These are phyloP conservation scores for Stenodema calcarata DNA, from an alignment of 2,888 invertebrate species.

Conservation along the genomic window DNA sequence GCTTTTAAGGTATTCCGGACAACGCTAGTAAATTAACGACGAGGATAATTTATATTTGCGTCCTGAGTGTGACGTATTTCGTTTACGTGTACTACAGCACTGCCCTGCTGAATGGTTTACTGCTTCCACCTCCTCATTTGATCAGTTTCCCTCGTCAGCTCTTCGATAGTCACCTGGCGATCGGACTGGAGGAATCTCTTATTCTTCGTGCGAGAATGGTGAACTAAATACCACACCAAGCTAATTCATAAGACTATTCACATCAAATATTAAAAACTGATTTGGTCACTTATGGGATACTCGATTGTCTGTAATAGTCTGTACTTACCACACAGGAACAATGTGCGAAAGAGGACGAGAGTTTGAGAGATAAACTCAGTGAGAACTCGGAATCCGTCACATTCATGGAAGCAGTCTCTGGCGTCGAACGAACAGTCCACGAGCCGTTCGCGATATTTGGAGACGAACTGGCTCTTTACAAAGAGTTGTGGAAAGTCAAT, in stretches of 20 bases:
- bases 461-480: background rate
- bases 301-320: no score
- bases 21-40: slow-evolving; percentile 15
- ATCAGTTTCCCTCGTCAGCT: background rate
- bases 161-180: background rate
- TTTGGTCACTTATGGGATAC: no score
- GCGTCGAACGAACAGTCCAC: background rate
- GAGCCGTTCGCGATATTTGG: slow-evolving; percentile 14
- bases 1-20: slow-evolving; percentile 18
- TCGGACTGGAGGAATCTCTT: background rate
- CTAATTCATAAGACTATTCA: no score
- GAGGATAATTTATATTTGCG: background rate
- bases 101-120: background rate
- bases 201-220: slow-evolving; percentile 3
- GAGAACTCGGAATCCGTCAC: background rate
- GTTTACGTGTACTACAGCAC: slow-evolving; percentile 24
- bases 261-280: no score
- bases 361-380: background rate
- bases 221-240: background rate
- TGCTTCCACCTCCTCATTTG: slow-evolving; percentile 8
- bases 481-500: background rate
- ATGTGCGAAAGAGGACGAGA: background rate
- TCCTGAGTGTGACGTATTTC: slow-evolving; percentile 17
- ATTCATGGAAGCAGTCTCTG: background rate
- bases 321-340: background rate